Evolutionary conservation across 2,113 vertebrate genomes (phyloP).

Genomic region (Empidonax alnorum): DNA sequence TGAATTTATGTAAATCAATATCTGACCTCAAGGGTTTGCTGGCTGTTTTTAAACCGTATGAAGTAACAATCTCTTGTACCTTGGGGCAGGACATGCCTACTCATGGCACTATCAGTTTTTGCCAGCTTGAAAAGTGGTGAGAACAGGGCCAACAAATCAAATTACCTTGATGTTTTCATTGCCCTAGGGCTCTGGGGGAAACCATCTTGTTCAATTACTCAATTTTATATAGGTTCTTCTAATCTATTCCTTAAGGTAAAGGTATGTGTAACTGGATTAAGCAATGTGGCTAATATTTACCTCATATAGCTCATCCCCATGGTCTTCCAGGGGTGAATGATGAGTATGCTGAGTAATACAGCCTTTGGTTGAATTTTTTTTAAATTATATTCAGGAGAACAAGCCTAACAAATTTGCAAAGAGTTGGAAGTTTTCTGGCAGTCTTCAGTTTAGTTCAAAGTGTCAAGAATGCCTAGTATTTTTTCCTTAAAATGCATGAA

Average conservation of each 20-base stretch:
- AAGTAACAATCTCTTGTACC: not conserved
- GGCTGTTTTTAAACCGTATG: not conserved
- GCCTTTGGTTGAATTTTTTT: not conserved
- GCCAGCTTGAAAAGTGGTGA: conserved; percentile 22
- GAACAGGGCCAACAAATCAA: not conserved
- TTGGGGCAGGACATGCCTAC: conserved; percentile 1
- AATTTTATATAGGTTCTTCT: not conserved
- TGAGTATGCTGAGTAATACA: not conserved
- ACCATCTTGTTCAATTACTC: conserved; percentile 11
- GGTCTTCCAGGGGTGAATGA: not conserved
- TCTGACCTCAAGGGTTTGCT: not conserved
- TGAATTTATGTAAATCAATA: not conserved
- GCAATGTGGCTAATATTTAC: not conserved
- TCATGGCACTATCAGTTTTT: conserved; percentile 6
- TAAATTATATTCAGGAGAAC: not conserved
- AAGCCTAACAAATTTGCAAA: not conserved
- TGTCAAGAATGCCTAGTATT: not conserved
- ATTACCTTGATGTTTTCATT: not conserved
- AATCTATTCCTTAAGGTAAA: not conserved
- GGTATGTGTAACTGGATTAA: not conserved
- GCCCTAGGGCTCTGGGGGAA: not conserved
- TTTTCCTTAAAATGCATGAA: not conserved
- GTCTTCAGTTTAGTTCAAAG: not conserved
- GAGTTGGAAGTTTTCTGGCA: not conserved
- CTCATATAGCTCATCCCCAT: not conserved